A percentile compares a stretch with the other conserved stretches of the same genome.
Conservation (phyloP, 1,140 invertebrate species). For the Drosophila albomicans region DNA sequence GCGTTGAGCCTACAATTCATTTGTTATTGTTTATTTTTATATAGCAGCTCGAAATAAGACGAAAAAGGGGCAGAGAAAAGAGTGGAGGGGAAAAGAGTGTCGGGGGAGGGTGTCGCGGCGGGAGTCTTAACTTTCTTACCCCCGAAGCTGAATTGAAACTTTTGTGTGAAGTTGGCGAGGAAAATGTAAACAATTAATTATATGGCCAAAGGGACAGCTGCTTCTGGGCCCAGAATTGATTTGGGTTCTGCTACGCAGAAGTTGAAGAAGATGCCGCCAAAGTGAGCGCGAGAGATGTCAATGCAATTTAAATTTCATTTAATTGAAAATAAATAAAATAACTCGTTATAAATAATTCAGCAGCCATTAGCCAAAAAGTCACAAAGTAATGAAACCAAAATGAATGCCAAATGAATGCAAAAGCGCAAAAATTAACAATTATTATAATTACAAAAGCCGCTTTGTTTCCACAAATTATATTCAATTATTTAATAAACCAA, state of each 20-base stretch:
- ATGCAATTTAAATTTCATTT: constrained; percentile 65
- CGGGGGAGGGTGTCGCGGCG: neutral
- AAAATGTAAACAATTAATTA: constrained; percentile 75
- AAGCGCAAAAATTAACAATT: neutral
- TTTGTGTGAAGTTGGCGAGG: constrained; percentile 55
- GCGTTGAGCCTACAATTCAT: constrained; percentile 73
- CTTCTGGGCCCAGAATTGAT: constrained; percentile 31
- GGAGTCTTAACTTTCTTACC: constrained; percentile 50
- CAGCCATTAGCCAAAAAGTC: constrained; percentile 21
- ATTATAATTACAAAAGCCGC: neutral
- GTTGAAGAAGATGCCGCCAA: neutral
- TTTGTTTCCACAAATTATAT: neutral
- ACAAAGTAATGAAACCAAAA: neutral
- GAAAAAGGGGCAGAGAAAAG: constrained; percentile 24
- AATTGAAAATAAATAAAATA: constrained; percentile 67
- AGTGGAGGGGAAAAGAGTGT: neutral
- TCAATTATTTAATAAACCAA: constrained; percentile 3
- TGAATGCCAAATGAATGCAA: neutral
- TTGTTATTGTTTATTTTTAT: constrained; percentile 78
- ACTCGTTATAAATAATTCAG: constrained; percentile 61
- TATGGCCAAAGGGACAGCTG: constrained; percentile 66
- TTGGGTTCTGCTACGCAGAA: neutral
- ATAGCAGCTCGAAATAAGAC: constrained; percentile 36
- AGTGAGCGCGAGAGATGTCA: constrained; percentile 40
- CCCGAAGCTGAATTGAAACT: constrained; percentile 33